Evolutionary conservation across 2,113 vertebrate species (phyloP).

Genomic region (Reinhardtius hippoglossoides): DNA sequence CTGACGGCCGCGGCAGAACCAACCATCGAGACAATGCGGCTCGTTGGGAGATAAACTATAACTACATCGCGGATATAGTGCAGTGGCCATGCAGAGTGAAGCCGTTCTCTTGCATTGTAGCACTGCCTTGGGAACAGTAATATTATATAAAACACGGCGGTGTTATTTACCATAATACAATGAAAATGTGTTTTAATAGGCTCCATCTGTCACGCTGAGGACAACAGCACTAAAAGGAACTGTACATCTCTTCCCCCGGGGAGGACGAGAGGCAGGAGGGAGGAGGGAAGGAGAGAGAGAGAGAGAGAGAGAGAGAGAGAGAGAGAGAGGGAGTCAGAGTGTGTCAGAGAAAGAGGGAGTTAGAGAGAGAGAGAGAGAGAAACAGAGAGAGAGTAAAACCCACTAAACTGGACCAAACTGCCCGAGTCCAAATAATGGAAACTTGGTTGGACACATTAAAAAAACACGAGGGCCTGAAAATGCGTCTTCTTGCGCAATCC

Average conservation of each 20-base stretch:
- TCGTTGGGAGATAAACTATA: neutral
- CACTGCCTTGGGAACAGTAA: constrained; percentile 27
- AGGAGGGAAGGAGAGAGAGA: neutral
- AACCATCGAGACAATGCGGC: constrained; percentile 19
- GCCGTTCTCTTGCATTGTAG: neutral
- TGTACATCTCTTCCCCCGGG: constrained; percentile 35
- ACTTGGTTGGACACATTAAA: neutral
- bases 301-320: too few species aligned
- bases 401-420: too few species aligned
- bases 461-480: neutral
- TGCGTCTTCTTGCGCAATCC: neutral
- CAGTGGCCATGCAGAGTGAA: neutral
- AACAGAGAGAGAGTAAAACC: neutral
- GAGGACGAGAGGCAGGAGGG: constrained; percentile 7
- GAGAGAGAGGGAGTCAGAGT: too few species aligned
- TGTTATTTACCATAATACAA: constrained; percentile 61
- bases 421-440: neutral
- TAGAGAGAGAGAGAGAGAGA: neutral
- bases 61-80: neutral
- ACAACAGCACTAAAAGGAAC: constrained; percentile 45
- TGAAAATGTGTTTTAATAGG: constrained; percentile 62
- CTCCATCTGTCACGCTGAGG: constrained; percentile 56
- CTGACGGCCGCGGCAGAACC: constrained; percentile 32
- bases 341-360: too few species aligned
- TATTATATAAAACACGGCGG: constrained; percentile 30